These are phyloP conservation scores for Acromyrmex charruanus DNA, from an alignment of 1,140 invertebrate species.

Conservation along the genomic window DNA sequence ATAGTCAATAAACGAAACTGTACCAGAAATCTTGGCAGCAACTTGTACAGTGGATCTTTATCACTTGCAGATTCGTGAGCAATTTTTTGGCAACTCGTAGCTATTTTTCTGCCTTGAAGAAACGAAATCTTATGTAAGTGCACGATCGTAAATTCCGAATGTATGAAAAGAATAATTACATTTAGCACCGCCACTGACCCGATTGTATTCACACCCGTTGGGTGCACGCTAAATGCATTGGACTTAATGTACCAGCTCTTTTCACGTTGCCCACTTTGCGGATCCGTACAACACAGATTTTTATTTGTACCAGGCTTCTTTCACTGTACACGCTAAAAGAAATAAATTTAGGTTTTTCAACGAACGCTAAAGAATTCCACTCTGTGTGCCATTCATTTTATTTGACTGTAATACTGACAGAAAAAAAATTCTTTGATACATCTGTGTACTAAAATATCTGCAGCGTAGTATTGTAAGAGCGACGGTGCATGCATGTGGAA, in stretches of 20 bases:
- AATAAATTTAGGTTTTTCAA: slow-evolving; percentile 41
- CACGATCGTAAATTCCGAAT: slow-evolving; percentile 37
- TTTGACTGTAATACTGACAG: slow-evolving; percentile 19
- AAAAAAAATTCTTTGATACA: slow-evolving; percentile 24
- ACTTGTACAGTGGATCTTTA: neutral
- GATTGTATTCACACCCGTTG: slow-evolving; percentile 50
- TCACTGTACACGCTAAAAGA: slow-evolving; percentile 17
- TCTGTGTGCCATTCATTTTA: slow-evolving; percentile 25
- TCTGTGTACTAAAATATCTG: neutral
- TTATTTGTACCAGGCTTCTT: slow-evolving; percentile 37
- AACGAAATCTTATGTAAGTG: slow-evolving; percentile 23
- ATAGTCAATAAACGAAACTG: neutral
- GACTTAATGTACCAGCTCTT: slow-evolving; percentile 46
- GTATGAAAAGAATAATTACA: slow-evolving; percentile 56
- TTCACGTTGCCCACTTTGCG: slow-evolving; percentile 44
- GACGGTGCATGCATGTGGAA: neutral
- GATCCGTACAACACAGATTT: slow-evolving; percentile 10
- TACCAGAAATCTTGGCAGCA: neutral
- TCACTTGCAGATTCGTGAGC: slow-evolving; percentile 1
- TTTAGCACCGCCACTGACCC: slow-evolving; percentile 45
- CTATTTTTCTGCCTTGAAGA: slow-evolving; percentile 23
- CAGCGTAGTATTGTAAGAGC: neutral
- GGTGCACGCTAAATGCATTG: slow-evolving; percentile 58
- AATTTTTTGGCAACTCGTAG: neutral
- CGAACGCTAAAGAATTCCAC: slow-evolving; percentile 20